Percentiles rank a stretch among this genome's conserved stretches.
Conservation (phyloP, 2,888 invertebrate species). For the Eilema griseolum region DNA sequence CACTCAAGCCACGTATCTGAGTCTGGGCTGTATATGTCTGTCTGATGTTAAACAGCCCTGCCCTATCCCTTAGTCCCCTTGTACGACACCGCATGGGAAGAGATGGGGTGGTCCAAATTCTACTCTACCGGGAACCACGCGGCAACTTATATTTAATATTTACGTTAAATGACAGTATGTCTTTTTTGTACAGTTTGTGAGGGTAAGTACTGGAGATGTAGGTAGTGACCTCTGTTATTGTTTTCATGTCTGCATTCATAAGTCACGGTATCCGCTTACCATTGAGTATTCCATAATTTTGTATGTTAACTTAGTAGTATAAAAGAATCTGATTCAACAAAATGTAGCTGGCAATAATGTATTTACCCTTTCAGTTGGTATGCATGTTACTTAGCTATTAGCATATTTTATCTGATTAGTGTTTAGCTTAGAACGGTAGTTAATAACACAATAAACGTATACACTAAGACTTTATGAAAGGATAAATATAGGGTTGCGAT, state of each 20-base stretch:
- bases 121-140: too few species aligned
- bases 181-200: neutral
- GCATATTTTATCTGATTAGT: conserved; percentile 32
- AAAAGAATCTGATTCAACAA: neutral
- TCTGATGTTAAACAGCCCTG: too few species aligned
- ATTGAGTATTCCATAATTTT: neutral
- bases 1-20: too few species aligned
- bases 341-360: neutral
- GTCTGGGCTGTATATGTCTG: too few species aligned
- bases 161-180: too few species aligned
- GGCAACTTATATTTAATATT: too few species aligned
- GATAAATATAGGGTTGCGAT: conserved; percentile 1
- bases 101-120: too few species aligned
- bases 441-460: conserved; percentile 12
- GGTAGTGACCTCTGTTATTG: too few species aligned
- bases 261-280: neutral
- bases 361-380: conserved; percentile 22
- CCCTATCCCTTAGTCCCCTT: too few species aligned
- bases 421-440: conserved; percentile 26
- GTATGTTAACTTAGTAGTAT: too few species aligned
- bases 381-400: conserved; percentile 41
- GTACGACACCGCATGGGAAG: too few species aligned
- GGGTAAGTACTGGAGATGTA: neutral
- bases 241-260: too few species aligned
- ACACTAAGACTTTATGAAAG: conserved; percentile 3